Percentiles rank a stretch among this genome's conserved stretches.
Conservation (phyloP, 2,888 invertebrate genomes). For the Lordiphosa fenestrarum region DNA sequence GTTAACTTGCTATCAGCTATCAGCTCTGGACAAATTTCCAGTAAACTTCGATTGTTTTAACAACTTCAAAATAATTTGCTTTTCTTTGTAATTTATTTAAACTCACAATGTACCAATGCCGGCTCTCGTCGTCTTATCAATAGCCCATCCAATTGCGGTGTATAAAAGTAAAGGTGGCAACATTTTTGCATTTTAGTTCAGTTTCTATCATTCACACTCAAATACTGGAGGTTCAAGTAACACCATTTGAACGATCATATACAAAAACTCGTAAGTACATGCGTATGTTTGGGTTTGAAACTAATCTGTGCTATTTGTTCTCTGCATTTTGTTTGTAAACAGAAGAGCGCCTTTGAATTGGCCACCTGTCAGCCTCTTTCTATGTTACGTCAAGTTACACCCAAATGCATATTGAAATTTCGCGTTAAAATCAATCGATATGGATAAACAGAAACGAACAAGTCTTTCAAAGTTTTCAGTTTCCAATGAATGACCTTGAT, state of each 20-base stretch:
- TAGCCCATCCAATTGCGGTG: constrained; percentile 1
- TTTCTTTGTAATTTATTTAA: constrained; percentile 21
- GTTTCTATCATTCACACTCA: neutral
- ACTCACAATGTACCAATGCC: neutral
- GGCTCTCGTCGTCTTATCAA: constrained; percentile 11
- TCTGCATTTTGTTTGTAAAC: constrained; percentile 24
- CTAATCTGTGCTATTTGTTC: constrained; percentile 3
- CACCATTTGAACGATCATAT: no score
- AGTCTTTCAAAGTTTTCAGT: neutral
- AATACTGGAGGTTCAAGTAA: no score
- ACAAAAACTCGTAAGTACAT: no score
- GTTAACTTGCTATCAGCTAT: constrained; percentile 18
- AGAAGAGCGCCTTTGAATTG: constrained; percentile 9
- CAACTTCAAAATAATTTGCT: constrained; percentile 32
- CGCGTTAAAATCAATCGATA: constrained; percentile 15
- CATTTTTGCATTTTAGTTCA: neutral
- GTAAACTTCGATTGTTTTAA: constrained; percentile 30
- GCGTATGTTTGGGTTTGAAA: constrained; percentile 4
- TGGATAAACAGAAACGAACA: constrained; percentile 6
- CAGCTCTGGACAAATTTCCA: constrained; percentile 24
- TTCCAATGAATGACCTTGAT: constrained; percentile 8
- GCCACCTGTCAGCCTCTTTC: constrained; percentile 16
- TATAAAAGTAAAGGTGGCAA: constrained; percentile 7
- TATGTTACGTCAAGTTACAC: constrained; percentile 12
- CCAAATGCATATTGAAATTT: constrained; percentile 15